Evolutionary conservation across 2,797 vertebrate genomes (phyloP), one percentile per base, ranked within the genome.

Genomic region (Phataginus tricuspis): DNA sequence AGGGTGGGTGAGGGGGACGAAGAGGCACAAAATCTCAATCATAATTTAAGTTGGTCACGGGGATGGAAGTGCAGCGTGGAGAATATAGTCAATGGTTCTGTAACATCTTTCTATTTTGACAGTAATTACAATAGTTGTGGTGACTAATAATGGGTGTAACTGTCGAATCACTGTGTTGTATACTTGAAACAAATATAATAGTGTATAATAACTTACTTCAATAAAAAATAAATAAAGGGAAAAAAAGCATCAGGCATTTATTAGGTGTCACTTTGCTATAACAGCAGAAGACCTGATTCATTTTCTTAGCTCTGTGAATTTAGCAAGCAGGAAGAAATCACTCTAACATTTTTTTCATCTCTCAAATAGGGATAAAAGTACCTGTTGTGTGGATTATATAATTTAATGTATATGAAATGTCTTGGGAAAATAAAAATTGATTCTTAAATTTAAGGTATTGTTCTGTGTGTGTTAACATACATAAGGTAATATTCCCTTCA

Each of bases 341-440:
- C 5, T 13, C 7, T 1, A 86, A 74, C n/a, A 42, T 39, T 63
- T 68, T 64, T 69, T 95, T 90, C 19, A 42, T 71, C 23, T 85
- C 11, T 59, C 21, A 78, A 85, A 61, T 63, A 14, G 4, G 18
- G 2, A 78, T 90, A 90, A 31, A 94, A 90, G 66, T 80, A 34
- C 5, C 12, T 91, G 34, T 51, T 77, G 16, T 89, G 0, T 61
- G 37, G 16, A 89, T 64, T 86, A n/a, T 6, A 45, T 74, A 86
- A 78, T 74, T 89, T 72, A 94, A 83, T 79, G 0, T 37, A 68
- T 69, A 10, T 57, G 14, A 59, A 82, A 91, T 7, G 11, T 83
- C 16, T 77, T 68, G 53, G 37, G 10, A 82, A 66, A 94, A 86
- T 86, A 8, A 89, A 72, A 89, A 94, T 77, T 95, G 18, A 23